Conservation (phyloP, 2,888 invertebrate species). For the Galerucella nymphaeae region DNA sequence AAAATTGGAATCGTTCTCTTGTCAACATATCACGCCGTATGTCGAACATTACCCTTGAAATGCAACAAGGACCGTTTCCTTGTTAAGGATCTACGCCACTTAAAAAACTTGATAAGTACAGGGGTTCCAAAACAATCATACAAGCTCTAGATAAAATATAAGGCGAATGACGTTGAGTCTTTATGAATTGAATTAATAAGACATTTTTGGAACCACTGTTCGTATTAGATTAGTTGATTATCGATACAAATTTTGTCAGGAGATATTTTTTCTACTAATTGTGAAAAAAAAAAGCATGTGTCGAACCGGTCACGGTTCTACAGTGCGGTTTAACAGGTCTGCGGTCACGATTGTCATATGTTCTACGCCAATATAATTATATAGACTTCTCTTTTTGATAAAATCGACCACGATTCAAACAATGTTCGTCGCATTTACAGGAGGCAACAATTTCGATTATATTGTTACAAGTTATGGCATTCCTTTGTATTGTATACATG, state of each 20-base stretch:
- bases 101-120: slow-evolving; percentile 35
- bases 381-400: slow-evolving; percentile 45
- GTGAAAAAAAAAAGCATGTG: slow-evolving; percentile 61
- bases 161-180: too few relatives aligned
- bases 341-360: slow-evolving; percentile 61
- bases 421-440: slow-evolving; percentile 42
- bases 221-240: slow-evolving; percentile 39
- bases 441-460: slow-evolving; percentile 40
- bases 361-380: slow-evolving; percentile 48
- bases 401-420: slow-evolving; percentile 46
- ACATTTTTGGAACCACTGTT: not conserved
- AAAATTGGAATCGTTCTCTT: slow-evolving; percentile 59
- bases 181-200: not conserved
- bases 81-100: slow-evolving; percentile 48
- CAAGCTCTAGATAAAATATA: too few relatives aligned
- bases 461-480: slow-evolving; percentile 41
- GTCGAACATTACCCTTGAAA: slow-evolving; percentile 48
- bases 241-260: slow-evolving; percentile 58
- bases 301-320: slow-evolving; percentile 55
- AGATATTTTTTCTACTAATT: slow-evolving; percentile 60
- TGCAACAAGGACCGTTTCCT: slow-evolving; percentile 37
- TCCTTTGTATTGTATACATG: slow-evolving; percentile 40
- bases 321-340: slow-evolving; percentile 61
- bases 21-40: slow-evolving; percentile 65
- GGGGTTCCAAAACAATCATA: not conserved